phyloP scores from a whole-genome alignment of 1,140 invertebrate genomes.

The Drosophila sp. region DNA sequence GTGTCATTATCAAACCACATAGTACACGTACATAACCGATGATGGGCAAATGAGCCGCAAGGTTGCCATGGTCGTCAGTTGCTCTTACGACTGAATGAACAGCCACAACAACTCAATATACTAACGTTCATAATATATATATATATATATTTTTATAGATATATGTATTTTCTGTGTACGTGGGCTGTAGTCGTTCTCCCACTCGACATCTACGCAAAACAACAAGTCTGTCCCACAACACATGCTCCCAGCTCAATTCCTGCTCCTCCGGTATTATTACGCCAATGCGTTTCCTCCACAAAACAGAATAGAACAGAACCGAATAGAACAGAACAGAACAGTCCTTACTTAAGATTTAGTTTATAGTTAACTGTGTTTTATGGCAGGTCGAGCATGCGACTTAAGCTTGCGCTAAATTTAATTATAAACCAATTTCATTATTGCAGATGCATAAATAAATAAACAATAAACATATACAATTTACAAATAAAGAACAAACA shows the following conservation, averaged over 20 bases:
- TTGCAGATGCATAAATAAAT: not conserved
- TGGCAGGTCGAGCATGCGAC: slow-evolving; percentile 22
- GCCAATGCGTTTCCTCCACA: slow-evolving; percentile 6
- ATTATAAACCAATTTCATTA: not conserved
- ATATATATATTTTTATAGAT: not conserved
- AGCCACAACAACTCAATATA: slow-evolving; percentile 25
- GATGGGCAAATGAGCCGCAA: slow-evolving; percentile 24
- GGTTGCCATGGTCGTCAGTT: slow-evolving; percentile 20
- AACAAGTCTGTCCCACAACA: slow-evolving; percentile 3
- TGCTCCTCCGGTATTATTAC: slow-evolving; percentile 26
- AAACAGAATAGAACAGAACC: not conserved
- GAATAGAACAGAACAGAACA: not conserved
- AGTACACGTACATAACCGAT: not conserved
- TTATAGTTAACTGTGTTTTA: slow-evolving; percentile 46
- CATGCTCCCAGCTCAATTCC: slow-evolving; percentile 3
- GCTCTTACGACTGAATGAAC: slow-evolving; percentile 40
- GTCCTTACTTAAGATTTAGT: slow-evolving; percentile 7
- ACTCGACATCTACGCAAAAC: slow-evolving; percentile 69
- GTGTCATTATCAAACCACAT: slow-evolving; percentile 70
- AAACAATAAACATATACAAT: not conserved
- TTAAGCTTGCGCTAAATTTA: slow-evolving; percentile 8
- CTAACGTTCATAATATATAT: slow-evolving; percentile 2
- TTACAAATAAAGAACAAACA: slow-evolving; percentile 40
- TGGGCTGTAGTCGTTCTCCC: slow-evolving; percentile 72
- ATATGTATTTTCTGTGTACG: slow-evolving; percentile 13